A percentile compares a stretch with the other conserved stretches of the same genome.
phyloP scores from a whole-genome alignment of 2,113 vertebrate genomes.

The Tiliqua scincoides region DNA sequence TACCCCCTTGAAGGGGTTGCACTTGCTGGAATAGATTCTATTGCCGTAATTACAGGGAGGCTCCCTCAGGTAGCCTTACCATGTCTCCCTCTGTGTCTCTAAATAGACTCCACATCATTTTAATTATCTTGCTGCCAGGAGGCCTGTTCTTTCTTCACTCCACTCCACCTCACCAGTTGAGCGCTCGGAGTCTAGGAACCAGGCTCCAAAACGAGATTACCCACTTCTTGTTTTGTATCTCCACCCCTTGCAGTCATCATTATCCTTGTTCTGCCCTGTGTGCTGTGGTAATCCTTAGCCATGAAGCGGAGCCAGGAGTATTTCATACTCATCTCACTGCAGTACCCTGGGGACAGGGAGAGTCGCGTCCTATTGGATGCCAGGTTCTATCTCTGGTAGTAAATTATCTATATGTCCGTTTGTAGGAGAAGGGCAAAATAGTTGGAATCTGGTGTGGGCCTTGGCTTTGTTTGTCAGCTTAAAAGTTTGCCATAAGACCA shows the following conservation, averaged over 20 bases:
- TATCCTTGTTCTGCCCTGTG: background rate
- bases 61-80: background rate
- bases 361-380: slow-evolving; percentile 52
- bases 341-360: slow-evolving; percentile 49
- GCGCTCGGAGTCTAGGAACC: background rate
- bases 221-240: background rate
- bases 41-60: slow-evolving; percentile 22
- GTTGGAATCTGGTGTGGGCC: slow-evolving; percentile 29
- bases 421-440: background rate
- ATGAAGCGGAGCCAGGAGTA: slow-evolving; percentile 29
- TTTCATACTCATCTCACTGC: background rate
- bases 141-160: background rate
- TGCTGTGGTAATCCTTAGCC: slow-evolving; percentile 19
- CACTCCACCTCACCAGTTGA: slow-evolving; percentile 2
- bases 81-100: background rate
- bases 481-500: slow-evolving; percentile 37
- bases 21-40: background rate
- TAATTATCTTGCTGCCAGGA: background rate
- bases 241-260: background rate
- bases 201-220: slow-evolving; percentile 16
- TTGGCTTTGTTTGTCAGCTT: slow-evolving; percentile 32
- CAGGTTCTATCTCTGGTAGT: slow-evolving; percentile 42
- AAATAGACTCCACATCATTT: background rate
- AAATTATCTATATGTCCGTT: slow-evolving; percentile 43
- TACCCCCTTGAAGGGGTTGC: background rate